A percentile compares a stretch with the other conserved stretches of the same genome.
Conservation (phyloP, 2,888 invertebrate genomes). For the Leptopilina drosophilae region DNA sequence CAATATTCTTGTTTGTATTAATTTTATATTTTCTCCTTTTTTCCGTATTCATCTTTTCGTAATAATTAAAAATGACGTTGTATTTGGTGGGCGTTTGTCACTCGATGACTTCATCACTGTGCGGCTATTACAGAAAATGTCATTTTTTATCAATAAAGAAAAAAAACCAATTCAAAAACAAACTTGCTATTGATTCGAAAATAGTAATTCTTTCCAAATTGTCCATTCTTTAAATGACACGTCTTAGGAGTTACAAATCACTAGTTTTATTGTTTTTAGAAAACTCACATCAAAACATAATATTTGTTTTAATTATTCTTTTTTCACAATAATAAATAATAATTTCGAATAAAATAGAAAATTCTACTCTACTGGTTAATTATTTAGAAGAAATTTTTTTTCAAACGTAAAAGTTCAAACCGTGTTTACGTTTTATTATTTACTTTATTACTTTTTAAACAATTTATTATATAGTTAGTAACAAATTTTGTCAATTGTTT, state of each 20-base stretch:
- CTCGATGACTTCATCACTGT: slow-evolving; percentile 68
- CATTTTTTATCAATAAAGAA: slow-evolving; percentile 49
- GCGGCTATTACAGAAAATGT: slow-evolving; percentile 63
- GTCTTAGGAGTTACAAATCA: neutral
- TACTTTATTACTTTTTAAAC: neutral
- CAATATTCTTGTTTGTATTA: neutral
- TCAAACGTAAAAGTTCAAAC: too few species aligned
- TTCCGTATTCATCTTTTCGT: slow-evolving; percentile 7
- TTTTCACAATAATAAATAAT: too few species aligned
- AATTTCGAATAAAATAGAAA: too few species aligned
- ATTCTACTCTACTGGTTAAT: neutral
- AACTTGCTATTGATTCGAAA: neutral
- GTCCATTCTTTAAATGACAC: neutral
- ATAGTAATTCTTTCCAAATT: neutral
- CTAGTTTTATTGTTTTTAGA: too few species aligned
- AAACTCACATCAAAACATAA: too few species aligned
- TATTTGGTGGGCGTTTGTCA: slow-evolving; percentile 59
- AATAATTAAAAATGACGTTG: slow-evolving; percentile 43
- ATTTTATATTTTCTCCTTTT: neutral
- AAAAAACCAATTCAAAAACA: slow-evolving; percentile 42
- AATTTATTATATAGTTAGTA: neutral
- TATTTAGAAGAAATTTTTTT: too few species aligned
- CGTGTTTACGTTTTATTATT: neutral
- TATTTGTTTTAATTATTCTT: too few species aligned
- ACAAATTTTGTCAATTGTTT: neutral